Evolutionary conservation across 2,113 vertebrate genomes (phyloP).

Genomic region (Typhlomys cinereus): DNA sequence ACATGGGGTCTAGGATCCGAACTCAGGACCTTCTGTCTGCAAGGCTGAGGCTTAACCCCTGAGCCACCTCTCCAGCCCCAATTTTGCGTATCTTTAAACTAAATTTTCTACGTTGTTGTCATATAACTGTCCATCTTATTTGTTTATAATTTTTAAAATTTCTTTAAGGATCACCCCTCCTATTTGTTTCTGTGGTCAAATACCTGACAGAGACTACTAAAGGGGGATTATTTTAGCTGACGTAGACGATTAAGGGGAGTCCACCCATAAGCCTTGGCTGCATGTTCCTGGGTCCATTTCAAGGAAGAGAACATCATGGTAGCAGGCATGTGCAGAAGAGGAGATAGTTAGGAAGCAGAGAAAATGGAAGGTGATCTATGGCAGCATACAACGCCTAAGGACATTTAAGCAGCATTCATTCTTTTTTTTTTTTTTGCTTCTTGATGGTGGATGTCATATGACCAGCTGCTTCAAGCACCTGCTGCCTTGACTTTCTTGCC

Average conservation of each 20-base stretch:
- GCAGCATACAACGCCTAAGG: too few relatives aligned
- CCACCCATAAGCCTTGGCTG: not conserved
- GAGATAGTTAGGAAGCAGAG: not conserved
- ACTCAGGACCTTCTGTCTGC: too few relatives aligned
- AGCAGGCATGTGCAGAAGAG: not conserved
- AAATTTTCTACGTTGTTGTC: conserved; percentile 26
- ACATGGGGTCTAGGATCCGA: too few relatives aligned
- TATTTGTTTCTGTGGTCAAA: not conserved
- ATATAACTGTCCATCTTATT: not conserved
- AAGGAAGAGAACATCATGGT: not conserved
- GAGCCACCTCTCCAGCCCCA: too few relatives aligned
- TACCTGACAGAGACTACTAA: not conserved
- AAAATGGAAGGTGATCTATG: too few relatives aligned
- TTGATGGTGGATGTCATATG: too few relatives aligned
- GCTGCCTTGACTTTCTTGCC: too few relatives aligned
- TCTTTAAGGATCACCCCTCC: not conserved
- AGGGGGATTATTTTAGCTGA: not conserved
- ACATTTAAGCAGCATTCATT: too few relatives aligned
- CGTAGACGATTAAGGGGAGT: not conserved
- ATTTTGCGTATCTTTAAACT: not conserved
- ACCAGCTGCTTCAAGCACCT: too few relatives aligned
- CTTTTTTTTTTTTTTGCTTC: not conserved
- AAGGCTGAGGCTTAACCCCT: too few relatives aligned
- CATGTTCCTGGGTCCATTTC: not conserved
- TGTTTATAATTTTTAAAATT: not conserved